Conservation (phyloP, 2,797 vertebrate genomes). For the Phoeniculus purpureus region DNA sequence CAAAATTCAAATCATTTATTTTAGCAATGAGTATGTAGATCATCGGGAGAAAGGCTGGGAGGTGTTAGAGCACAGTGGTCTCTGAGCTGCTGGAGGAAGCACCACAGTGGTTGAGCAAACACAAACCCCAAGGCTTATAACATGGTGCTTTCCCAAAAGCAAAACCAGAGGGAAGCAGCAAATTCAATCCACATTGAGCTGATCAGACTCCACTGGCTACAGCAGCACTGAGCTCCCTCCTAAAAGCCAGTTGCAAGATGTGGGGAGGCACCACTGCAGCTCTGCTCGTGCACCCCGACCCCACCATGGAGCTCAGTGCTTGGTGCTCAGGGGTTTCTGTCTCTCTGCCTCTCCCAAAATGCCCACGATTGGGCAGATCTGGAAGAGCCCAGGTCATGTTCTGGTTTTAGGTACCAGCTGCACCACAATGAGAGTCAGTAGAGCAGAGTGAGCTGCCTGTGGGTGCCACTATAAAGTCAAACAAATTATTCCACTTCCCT, state of each 20-base stretch:
- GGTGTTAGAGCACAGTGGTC: background rate
- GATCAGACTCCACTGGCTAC: background rate
- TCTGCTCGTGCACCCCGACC: fast-evolving
- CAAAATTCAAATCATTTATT: background rate
- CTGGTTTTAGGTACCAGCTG: background rate
- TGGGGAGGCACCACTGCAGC: background rate
- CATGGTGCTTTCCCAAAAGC: background rate
- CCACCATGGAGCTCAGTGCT: fast-evolving
- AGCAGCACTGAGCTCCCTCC: fast-evolving
- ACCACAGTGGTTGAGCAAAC: fast-evolving
- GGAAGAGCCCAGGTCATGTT: fast-evolving
- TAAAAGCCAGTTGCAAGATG: fast-evolving
- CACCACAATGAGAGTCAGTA: fast-evolving
- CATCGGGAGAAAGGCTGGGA: background rate
- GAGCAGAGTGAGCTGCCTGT: background rate
- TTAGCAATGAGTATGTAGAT: background rate
- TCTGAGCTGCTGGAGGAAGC: fast-evolving
- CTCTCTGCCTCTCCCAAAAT: background rate
- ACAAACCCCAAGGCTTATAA: background rate
- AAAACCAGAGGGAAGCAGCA: background rate
- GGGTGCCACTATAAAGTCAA: fast-evolving
- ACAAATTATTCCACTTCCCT: background rate
- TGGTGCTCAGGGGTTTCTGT: background rate
- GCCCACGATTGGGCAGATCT: background rate
- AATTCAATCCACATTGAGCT: background rate